Evolutionary conservation across 2,113 vertebrate genomes (phyloP).

Genomic region (Melanerpes formicivorus): DNA sequence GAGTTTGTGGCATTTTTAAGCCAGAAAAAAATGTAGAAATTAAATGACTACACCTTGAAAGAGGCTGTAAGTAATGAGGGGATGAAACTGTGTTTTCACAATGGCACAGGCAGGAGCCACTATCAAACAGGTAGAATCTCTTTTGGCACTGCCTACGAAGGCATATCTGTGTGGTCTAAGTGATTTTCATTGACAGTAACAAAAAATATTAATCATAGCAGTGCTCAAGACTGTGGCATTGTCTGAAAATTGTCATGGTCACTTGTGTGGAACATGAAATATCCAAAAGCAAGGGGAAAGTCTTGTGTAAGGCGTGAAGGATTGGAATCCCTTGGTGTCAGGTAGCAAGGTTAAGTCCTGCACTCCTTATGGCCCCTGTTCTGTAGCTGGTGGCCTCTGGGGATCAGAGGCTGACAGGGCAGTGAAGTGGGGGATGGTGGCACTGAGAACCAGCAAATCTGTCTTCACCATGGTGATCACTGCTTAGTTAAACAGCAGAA

Average conservation of each 20-base stretch:
- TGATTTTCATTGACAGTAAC: neutral
- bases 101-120: neutral
- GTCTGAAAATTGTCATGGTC: neutral
- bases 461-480: accelerated
- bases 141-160: neutral
- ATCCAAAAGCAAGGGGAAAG: neutral
- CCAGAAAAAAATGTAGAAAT: neutral
- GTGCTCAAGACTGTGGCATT: neutral
- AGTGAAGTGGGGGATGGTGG: neutral
- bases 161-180: neutral
- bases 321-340: neutral
- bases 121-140: neutral
- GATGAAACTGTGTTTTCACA: neutral
- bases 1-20: neutral
- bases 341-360: neutral
- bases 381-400: neutral
- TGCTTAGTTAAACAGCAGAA: neutral
- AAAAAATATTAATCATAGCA: too few species aligned
- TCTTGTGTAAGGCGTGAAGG: neutral
- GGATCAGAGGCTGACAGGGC: neutral
- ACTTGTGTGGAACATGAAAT: neutral
- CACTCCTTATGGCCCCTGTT: neutral
- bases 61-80: neutral
- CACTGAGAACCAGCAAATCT: neutral
- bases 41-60: neutral